Base-by-base conservation (phyloP, 2,888 invertebrate species). In the Cerceris ruficornis region DNA sequence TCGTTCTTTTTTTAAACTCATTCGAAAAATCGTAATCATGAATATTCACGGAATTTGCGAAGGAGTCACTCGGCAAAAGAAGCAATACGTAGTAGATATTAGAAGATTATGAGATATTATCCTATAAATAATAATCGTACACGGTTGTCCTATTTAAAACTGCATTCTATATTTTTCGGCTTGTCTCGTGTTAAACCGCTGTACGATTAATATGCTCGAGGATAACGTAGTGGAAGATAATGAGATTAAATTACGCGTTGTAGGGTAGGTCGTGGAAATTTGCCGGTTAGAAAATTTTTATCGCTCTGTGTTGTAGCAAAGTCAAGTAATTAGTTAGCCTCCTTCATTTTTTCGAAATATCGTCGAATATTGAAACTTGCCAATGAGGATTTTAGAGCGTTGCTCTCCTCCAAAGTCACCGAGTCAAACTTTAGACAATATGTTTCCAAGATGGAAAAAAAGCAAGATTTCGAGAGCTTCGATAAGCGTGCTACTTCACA, bases 61-160 rank as follows among this genome's bases (percentile, higher is more conserved):
- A 57, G 57, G 60, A 52, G 59, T 73, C 50, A 66, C 55, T 85
- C 68, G 65, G 42, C 69, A 28, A 78, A 52, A 52, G 41, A 84
- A 86, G 86, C 86, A 86, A 86, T 86, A 85, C 62, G 15, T 79
- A 84, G 75, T 60, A 52, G 72, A 59, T 80, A 43, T 52, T 86
- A 80, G 64, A 50, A 73, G 49, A 75, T 74, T 52, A 15, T 50
- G 54, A 74, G 57, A 42, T 69, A 28, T 69, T 57, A 72, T 57
- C 57, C 54, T 79, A 52, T 58, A 55, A 50, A 62, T 13, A 59
- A 68, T 71, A 66, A 55, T 75, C 54, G 59, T 69, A 77, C 65
- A 61, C 62, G 52, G 58, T 61, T 69, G 28, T 57, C 55, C 43
- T 74, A 80, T 68, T 71, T 60, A 41, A 7, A 79, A 50, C 60